These are phyloP conservation scores for Chauna torquata DNA, from an alignment of 2,113 vertebrate species.

Conservation along the genomic window DNA sequence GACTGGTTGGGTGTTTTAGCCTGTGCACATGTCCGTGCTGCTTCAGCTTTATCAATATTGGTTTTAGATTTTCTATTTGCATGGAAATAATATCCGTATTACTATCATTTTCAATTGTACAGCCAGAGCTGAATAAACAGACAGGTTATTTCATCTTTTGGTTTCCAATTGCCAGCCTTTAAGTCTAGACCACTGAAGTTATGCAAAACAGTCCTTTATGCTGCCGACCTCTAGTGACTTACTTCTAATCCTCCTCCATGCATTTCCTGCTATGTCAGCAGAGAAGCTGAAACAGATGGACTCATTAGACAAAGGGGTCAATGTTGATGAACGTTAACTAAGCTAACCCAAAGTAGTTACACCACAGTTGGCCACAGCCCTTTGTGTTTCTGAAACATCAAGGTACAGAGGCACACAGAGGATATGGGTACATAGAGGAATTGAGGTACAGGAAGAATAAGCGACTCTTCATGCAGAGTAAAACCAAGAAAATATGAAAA, in stretches of 20 bases:
- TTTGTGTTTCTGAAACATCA: neutral
- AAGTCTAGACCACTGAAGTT: neutral
- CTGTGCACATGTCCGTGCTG: neutral
- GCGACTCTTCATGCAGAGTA: neutral
- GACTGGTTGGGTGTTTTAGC: neutral
- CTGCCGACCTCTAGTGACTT: neutral
- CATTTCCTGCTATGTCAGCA: neutral
- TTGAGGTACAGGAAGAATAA: neutral
- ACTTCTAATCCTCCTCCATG: neutral
- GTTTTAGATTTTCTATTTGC: neutral
- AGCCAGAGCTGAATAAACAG: neutral
- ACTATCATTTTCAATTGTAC: neutral
- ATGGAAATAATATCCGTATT: neutral
- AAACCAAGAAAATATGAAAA: neutral
- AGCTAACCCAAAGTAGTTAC: neutral
- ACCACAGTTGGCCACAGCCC: neutral
- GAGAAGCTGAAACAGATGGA: neutral
- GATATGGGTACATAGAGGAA: accelerated
- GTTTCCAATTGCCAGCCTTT: neutral
- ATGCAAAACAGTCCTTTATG: neutral
- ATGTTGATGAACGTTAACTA: neutral
- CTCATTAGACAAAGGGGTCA: neutral
- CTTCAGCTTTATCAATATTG: neutral
- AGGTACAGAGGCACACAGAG: neutral
- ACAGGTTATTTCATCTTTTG: neutral